Evolutionary conservation across 2,113 vertebrate genomes (phyloP).

Genomic region (Sminthopsis crassicaudata): DNA sequence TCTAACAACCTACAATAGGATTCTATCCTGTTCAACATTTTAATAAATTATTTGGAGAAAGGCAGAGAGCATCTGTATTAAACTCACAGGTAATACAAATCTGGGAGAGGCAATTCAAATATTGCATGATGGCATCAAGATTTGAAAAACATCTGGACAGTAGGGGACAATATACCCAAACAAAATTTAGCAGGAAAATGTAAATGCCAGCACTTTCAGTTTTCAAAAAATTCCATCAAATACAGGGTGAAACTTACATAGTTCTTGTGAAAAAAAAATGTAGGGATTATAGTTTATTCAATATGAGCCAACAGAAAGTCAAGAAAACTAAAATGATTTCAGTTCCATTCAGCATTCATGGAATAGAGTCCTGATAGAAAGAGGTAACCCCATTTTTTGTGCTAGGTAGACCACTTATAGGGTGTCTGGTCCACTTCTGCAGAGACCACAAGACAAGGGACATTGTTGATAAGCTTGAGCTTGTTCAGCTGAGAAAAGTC

Average conservation of each 20-base stretch:
- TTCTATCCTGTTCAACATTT: neutral
- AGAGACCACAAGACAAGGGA: neutral
- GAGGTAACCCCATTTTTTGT: neutral
- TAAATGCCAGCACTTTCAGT: neutral
- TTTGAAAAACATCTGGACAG: neutral
- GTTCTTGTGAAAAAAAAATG: neutral
- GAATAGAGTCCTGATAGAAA: neutral
- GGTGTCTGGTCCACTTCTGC: neutral
- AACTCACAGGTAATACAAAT: neutral
- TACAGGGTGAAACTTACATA: neutral
- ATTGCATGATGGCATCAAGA: neutral
- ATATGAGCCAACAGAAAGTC: neutral
- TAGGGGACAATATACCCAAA: neutral
- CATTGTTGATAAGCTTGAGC: neutral
- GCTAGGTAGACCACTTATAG: neutral
- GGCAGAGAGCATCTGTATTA: neutral
- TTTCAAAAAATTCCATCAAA: neutral
- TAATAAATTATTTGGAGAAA: neutral
- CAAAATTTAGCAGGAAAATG: neutral
- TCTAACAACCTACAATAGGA: neutral
- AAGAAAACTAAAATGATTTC: neutral
- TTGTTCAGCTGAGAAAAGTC: neutral
- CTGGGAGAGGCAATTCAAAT: neutral
- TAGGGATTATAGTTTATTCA: neutral
- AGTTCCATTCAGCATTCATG: neutral